Base-by-base conservation (phyloP, 2,797 vertebrate genomes). In the Cephalopachus bancanus region DNA sequence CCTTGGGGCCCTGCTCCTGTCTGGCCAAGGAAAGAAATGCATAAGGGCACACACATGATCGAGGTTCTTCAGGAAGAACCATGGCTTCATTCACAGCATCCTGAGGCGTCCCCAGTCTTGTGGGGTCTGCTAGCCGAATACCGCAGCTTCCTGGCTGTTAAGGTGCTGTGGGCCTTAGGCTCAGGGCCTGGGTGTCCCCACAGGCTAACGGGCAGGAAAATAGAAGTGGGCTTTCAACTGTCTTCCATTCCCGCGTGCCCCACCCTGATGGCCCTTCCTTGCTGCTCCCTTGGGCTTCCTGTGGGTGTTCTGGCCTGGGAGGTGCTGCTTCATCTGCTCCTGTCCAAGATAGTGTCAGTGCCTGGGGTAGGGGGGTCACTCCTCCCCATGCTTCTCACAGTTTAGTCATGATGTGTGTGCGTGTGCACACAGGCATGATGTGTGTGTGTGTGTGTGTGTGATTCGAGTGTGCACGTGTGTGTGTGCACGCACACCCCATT, bases 401-500 rank as follows among this genome's bases (percentile, higher is more conserved):
- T 93, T 51, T 65, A 17, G 2, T 71, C 80, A 22, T 49, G 33
- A 59, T 28, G 14, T 87, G 7, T 49, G 0, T 30, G 4, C 30
- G 7, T 78, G 16, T 53, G 7, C 28, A 22, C 10, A 20, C 10
- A 1, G 20, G 22, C 37, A 44, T 44, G 44, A 15, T 49, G 15
- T 0, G 15, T 49, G 16, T 51, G 3, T 7, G 51, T 57, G 26
- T 24, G 4, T 26, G 33, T 8, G 11, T 26, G 22, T 37, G 44
- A 11, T 4, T 55, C 44, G 44, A 44, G 20, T 33, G 30, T 10
- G 24, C 28, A 53, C 12, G 7, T 64, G 72, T 15, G 17, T 24
- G 12, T 14, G 3, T 28, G 1, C 3, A 1, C 1, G 7, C 7
- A 1, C 37, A 8, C 44, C 11, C 44, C 11, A 6, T 60, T 74